Evolutionary conservation across 1,140 invertebrate species (phyloP).

Genomic region (Drosophila ohnishii): DNA sequence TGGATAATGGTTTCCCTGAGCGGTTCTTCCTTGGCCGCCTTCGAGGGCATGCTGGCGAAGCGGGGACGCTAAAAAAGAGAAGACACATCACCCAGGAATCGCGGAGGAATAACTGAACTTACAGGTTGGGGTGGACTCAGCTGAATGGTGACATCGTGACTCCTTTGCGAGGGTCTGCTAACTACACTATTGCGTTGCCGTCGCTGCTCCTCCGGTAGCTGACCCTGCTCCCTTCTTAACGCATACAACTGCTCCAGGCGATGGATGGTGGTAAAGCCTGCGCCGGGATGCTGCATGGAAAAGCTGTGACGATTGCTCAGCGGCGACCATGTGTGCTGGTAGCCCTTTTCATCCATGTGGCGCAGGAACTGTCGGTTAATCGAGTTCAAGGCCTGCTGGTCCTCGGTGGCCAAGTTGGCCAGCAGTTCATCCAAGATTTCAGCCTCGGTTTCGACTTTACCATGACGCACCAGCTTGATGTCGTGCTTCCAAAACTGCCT

Average conservation of each 20-base stretch:
- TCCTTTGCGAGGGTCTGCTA: constrained; percentile 38
- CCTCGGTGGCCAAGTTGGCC: constrained; percentile 61
- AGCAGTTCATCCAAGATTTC: constrained; percentile 73
- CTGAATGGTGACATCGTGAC: constrained; percentile 28
- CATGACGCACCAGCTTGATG: constrained; percentile 85
- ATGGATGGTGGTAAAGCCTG: constrained; percentile 60
- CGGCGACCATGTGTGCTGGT: constrained; percentile 80
- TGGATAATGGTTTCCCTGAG: constrained; percentile 10
- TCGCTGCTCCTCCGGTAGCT: background rate
- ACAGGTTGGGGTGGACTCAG: constrained; percentile 31
- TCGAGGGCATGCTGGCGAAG: constrained; percentile 62
- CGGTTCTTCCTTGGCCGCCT: constrained; percentile 9
- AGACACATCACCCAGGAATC: background rate
- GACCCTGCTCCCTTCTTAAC: constrained; percentile 17
- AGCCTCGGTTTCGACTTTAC: constrained; percentile 47
- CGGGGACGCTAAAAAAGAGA: constrained; percentile 53
- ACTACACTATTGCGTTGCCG: constrained; percentile 38
- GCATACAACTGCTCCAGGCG: constrained; percentile 70
- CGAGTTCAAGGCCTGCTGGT: constrained; percentile 49
- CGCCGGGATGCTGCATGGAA: constrained; percentile 24
- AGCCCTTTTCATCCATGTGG: constrained; percentile 55
- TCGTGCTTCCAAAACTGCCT: constrained; percentile 88
- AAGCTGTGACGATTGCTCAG: constrained; percentile 60
- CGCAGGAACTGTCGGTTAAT: constrained; percentile 62
- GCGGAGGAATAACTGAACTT: background rate